Conservation (phyloP, 2,888 invertebrate genomes). For the Embidobia sp. region DNA sequence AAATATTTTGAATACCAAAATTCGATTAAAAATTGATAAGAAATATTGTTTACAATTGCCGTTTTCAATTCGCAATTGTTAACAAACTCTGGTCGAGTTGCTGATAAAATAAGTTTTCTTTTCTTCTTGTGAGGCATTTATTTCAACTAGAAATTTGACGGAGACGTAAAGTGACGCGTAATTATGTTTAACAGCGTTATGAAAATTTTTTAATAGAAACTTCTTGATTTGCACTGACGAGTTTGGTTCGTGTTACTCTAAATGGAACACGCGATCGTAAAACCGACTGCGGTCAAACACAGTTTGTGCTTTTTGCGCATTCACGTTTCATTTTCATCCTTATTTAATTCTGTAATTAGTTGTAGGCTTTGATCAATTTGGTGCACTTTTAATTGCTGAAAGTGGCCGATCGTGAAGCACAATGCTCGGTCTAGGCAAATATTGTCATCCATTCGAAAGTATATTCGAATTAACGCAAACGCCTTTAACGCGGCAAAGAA, state of each 20-base stretch:
- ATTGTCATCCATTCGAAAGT: conserved; percentile 5
- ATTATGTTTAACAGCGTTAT: conserved; percentile 35
- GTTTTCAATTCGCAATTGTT: too few relatives aligned
- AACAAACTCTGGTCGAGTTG: too few relatives aligned
- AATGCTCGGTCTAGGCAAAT: background rate
- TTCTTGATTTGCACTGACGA: conserved; percentile 32
- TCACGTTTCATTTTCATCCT: conserved; percentile 9
- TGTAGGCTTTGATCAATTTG: conserved; percentile 13
- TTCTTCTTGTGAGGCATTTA: too few relatives aligned
- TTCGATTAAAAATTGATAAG: too few relatives aligned
- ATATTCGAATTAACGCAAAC: conserved; percentile 8
- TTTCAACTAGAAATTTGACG: background rate
- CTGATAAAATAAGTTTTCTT: background rate
- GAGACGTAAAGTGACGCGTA: conserved; percentile 16
- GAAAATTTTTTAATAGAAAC: conserved; percentile 40
- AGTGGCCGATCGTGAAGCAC: background rate
- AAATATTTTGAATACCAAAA: too few relatives aligned
- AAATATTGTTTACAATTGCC: too few relatives aligned
- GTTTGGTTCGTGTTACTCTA: conserved; percentile 33
- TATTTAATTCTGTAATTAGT: conserved; percentile 37
- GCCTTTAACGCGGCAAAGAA: background rate
- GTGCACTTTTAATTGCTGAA: conserved; percentile 6
- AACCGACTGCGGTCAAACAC: conserved; percentile 27
- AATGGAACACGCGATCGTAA: conserved; percentile 36
- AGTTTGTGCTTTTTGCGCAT: conserved; percentile 12